Base-by-base conservation (phyloP, 2,113 vertebrate genomes). In the Urocitellus parryii region DNA sequence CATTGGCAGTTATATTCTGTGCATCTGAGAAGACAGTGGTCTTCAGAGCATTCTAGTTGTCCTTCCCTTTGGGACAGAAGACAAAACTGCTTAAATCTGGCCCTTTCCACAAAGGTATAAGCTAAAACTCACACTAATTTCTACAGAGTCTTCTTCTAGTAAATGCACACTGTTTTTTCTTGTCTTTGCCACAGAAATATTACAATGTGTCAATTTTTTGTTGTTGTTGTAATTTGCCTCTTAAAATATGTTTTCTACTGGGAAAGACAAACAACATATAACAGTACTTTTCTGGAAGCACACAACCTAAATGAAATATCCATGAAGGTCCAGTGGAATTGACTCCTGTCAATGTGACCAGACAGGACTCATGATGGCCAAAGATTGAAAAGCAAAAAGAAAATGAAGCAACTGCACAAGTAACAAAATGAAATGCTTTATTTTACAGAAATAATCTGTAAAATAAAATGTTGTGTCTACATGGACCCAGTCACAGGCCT, bases 391-490 rank as follows among this genome's bases (percentile, higher is more conserved):
- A 53, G 13, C 34, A 51, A 70, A 78, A 58, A 34, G 53, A 10
- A 32, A 83, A 58, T 5, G 56, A 73, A 72, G 5, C n/a, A 77
- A 76, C 0, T 8, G 8, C 58, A 77, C 45, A 65, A 42, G 25
- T n/a, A 80, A 34, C 17, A 86, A 53, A 89, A 37, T 10, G 6
- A 58, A 67, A 29, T 37, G 18, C 2, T 85, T 25, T 61, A 29
- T 68, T 89, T 80, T 68, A 67, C 12, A 90, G 48, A 65, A 92
- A 85, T 76, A 37, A 63, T 94, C 39, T 86, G 42, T 45, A 45
- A 45, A 45, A 45, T 45, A 45, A 45, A 45, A 45, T 5, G 7
- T 45, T 45, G 45, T 37, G 56, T 16, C 14, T 27, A 51, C 34
- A 85, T 9, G 61, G 7, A 80, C 24, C 32, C 14, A 84, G 25